Evolutionary conservation across 2,888 invertebrate genomes (phyloP).

Genomic region (Zele albiditarsus): DNA sequence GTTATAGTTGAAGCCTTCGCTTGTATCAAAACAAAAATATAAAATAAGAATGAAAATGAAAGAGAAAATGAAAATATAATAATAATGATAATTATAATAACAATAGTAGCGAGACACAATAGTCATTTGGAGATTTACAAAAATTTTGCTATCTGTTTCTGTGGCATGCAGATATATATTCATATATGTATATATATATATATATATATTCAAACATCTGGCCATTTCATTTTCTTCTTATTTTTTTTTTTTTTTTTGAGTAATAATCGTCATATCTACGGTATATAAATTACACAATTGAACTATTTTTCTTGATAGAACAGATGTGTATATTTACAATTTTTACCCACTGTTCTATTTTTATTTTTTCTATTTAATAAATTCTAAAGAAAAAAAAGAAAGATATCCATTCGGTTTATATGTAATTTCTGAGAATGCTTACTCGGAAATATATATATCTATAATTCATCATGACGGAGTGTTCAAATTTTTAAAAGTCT

Average conservation of each 20-base stretch:
- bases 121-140: constrained; percentile 33
- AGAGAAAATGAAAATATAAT: background rate
- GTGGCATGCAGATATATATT: background rate
- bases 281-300: constrained; percentile 25
- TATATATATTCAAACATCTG: background rate
- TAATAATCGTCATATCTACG: constrained; percentile 18
- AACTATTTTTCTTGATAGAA: background rate
- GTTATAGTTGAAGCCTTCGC: constrained; percentile 67
- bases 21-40: constrained; percentile 48
- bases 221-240: background rate
- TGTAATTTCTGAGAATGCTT: background rate
- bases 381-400: background rate
- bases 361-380: background rate
- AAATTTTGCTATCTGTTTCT: background rate
- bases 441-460: background rate
- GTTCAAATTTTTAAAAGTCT: constrained; percentile 55
- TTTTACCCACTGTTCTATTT: background rate
- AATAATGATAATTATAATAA: too few species aligned
- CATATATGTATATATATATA: background rate
- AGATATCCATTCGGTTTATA: background rate
- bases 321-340: background rate
- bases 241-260: background rate
- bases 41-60: constrained; percentile 22
- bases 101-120: background rate
- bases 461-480: constrained; percentile 7